Evolutionary conservation across 2,797 vertebrate species (phyloP), one percentile per base, ranked within the genome.

Genomic region (Tapirus indicus): DNA sequence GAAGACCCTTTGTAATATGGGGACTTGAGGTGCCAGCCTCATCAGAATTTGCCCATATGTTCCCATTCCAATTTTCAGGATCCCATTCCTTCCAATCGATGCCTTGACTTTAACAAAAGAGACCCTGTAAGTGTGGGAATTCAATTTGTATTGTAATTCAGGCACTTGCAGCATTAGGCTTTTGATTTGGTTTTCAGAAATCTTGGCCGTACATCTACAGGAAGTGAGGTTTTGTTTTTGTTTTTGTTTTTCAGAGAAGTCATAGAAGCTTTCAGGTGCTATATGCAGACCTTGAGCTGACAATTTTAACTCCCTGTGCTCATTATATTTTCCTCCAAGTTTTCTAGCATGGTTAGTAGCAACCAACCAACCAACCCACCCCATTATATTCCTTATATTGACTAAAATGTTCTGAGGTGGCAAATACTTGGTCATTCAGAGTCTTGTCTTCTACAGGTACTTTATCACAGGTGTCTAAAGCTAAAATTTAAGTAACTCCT

Each of bases 141-240:
- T 87, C 54, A 87, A 27, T 77, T 66, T 41, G 7, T 54, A 10
- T 32, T 29, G 5, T 77, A 44, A 69, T 62, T 60, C 11, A 88
- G 69, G 32, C 8, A 47, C 8, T 74, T 64, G 16, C 29, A 84
- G 12, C 60, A 56, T 88, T 92, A 64, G 44, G 88, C 16, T 88
- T 88, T 47, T 38, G 54, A n/a, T 69, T 91, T 82, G 20, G 27
- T 77, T 83, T 92, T 69, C 62, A 77, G 68, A 94, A 92, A 82
- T 83, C 52, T 47, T 91, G 35, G 32, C 86, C 6, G 38, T 84
- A 12, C 8, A 84, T 7, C 83, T 58, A 35, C 47, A 64, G 47
- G 14, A 78, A 71, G 78, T 41, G 54, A 62, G 29, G 18, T 35
- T 78, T 58, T n/a, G 18, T 35, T 78, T 44, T 49, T 69, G 41